Evolutionary conservation across 1,140 invertebrate species (phyloP).

Genomic region (Bombus sylvicola): DNA sequence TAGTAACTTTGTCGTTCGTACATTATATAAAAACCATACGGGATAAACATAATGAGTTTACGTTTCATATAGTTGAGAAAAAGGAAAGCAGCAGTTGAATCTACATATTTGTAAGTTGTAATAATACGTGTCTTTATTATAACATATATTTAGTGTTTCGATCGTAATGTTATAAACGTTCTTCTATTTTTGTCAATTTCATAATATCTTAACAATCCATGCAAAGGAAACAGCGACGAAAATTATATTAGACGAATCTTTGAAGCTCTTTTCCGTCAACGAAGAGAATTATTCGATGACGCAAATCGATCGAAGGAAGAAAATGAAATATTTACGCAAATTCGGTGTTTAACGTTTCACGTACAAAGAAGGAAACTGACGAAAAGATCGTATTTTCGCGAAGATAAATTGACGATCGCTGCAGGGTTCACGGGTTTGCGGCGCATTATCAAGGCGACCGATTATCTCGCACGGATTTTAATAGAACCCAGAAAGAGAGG

Average conservation of each 20-base stretch:
- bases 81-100: background rate
- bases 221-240: too few relatives aligned
- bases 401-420: constrained; percentile 56
- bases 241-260: too few relatives aligned
- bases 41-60: background rate
- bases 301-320: too few relatives aligned
- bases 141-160: too few relatives aligned
- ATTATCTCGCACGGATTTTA: constrained; percentile 68
- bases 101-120: too few relatives aligned
- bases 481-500: constrained; percentile 50
- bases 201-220: too few relatives aligned
- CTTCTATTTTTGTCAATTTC: too few relatives aligned
- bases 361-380: background rate
- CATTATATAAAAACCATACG: background rate
- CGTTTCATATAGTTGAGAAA: background rate
- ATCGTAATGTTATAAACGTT: too few relatives aligned
- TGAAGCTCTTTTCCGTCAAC: too few relatives aligned
- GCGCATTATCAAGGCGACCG: constrained; percentile 51
- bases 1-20: background rate
- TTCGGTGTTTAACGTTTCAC: background rate
- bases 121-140: too few relatives aligned
- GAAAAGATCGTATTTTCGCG: constrained; percentile 12
- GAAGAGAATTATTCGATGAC: too few relatives aligned
- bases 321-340: too few relatives aligned
- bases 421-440: constrained; percentile 42